These are phyloP conservation scores for Papilio polyxenes DNA, from an alignment of 1,140 invertebrate genomes.

Conservation along the genomic window DNA sequence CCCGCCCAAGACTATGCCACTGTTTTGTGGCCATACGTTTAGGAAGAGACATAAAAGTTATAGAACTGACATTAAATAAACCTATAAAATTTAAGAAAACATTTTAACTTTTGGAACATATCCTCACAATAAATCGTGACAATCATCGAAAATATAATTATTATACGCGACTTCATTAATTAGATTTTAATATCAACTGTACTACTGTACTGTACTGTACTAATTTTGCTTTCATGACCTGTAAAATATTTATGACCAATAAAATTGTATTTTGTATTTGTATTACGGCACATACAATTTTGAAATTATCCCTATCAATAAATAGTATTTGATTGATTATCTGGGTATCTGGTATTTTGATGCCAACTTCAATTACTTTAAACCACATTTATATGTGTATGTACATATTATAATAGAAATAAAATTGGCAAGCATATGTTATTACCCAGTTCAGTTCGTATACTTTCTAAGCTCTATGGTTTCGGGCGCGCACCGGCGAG, in stretches of 20 bases:
- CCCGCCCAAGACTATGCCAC: conserved; percentile 65
- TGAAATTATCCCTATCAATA: neutral
- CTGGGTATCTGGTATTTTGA: neutral
- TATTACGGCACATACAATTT: too few species aligned
- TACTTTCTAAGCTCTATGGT: conserved; percentile 39
- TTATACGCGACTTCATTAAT: too few species aligned
- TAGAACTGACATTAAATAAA: conserved; percentile 34
- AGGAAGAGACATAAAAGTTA: conserved; percentile 49
- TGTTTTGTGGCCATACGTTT: conserved; percentile 68
- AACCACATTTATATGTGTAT: neutral
- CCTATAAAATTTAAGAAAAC: neutral
- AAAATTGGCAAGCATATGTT: neutral
- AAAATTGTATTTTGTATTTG: too few species aligned
- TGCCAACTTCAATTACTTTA: neutral
- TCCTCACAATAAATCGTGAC: neutral
- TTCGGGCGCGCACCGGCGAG: conserved; percentile 61
- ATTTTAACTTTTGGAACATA: neutral
- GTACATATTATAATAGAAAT: neutral
- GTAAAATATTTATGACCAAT: too few species aligned
- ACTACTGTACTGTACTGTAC: too few species aligned
- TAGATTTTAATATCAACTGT: too few species aligned
- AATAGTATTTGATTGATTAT: neutral
- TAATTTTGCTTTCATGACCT: too few species aligned
- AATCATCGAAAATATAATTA: neutral
- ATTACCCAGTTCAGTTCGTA: conserved; percentile 8